A percentile compares a stretch with the other conserved stretches of the same genome.
These are phyloP conservation scores for Callinectes sapidus DNA, from an alignment of 2,888 invertebrate species.

Conservation along the genomic window DNA sequence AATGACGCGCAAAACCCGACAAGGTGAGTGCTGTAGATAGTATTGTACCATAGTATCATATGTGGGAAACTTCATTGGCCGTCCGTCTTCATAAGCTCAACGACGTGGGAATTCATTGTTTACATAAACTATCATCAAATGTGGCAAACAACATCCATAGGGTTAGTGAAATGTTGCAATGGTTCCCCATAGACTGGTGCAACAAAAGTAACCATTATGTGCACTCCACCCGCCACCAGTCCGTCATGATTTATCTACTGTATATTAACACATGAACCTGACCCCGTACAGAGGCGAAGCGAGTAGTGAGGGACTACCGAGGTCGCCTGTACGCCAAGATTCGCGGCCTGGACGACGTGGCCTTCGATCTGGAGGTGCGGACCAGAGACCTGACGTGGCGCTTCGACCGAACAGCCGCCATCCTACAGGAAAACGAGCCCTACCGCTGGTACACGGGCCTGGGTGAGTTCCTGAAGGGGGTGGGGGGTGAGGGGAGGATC, in stretches of 20 bases:
- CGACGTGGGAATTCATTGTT: too few species aligned
- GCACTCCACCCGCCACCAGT: not conserved
- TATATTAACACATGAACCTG: not conserved
- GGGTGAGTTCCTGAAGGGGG: slow-evolving; percentile 77
- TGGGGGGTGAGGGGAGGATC: not conserved
- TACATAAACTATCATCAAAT: too few species aligned
- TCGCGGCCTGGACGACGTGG: slow-evolving; percentile 80
- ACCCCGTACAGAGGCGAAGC: slow-evolving; percentile 79
- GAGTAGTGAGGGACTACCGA: slow-evolving; percentile 80
- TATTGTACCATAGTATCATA: too few species aligned
- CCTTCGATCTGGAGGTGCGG: slow-evolving; percentile 76
- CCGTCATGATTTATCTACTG: too few species aligned
- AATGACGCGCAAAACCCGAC: slow-evolving; percentile 80
- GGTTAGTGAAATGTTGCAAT: not conserved
- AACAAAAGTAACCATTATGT: not conserved
- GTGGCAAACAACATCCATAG: not conserved
- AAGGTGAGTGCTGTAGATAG: slow-evolving; percentile 78
- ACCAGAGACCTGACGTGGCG: slow-evolving; percentile 76
- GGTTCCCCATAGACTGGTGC: too few species aligned
- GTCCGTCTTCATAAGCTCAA: too few species aligned
- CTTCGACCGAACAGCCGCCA: slow-evolving; percentile 76
- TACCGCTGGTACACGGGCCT: slow-evolving; percentile 82
- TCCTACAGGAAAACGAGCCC: slow-evolving; percentile 79
- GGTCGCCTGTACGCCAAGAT: slow-evolving; percentile 80
- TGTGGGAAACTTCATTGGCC: too few species aligned